Conservation (phyloP, 2,888 invertebrate species). For the Proisotoma minuta region DNA sequence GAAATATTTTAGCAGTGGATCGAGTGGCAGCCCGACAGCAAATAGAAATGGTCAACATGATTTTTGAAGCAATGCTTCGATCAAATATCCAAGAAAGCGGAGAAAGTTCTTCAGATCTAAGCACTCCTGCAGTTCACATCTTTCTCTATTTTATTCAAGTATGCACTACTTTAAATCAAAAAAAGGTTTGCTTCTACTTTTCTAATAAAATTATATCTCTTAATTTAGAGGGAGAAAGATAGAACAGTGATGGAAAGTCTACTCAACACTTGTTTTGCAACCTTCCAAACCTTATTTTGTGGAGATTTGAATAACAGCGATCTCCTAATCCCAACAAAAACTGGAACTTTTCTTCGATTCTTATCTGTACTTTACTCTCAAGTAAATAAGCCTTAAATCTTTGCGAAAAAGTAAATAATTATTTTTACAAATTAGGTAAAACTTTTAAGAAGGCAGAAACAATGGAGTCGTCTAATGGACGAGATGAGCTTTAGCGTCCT, state of each 20-base stretch:
- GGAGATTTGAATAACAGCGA: slow-evolving; percentile 11
- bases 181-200: neutral
- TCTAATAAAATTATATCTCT: slow-evolving; percentile 17
- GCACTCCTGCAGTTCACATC: slow-evolving; percentile 75
- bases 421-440: slow-evolving; percentile 34
- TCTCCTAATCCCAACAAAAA: neutral
- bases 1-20: slow-evolving; percentile 32
- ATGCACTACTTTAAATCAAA: neutral
- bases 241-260: slow-evolving; percentile 85
- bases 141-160: slow-evolving; percentile 79
- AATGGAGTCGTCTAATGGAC: slow-evolving; percentile 57
- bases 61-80: slow-evolving; percentile 41
- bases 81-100: slow-evolving; percentile 9
- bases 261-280: slow-evolving; percentile 67
- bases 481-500: slow-evolving; percentile 64
- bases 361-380: slow-evolving; percentile 39
- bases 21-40: slow-evolving; percentile 41
- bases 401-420: neutral
- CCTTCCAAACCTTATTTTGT: slow-evolving; percentile 36
- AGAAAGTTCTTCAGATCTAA: slow-evolving; percentile 58
- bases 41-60: slow-evolving; percentile 45
- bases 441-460: slow-evolving; percentile 37
- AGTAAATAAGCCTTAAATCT: slow-evolving; percentile 7
- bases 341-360: slow-evolving; percentile 37
- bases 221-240: slow-evolving; percentile 66